Evolutionary conservation across 2,797 vertebrate species (phyloP).

Genomic region (Parambassis ranga): DNA sequence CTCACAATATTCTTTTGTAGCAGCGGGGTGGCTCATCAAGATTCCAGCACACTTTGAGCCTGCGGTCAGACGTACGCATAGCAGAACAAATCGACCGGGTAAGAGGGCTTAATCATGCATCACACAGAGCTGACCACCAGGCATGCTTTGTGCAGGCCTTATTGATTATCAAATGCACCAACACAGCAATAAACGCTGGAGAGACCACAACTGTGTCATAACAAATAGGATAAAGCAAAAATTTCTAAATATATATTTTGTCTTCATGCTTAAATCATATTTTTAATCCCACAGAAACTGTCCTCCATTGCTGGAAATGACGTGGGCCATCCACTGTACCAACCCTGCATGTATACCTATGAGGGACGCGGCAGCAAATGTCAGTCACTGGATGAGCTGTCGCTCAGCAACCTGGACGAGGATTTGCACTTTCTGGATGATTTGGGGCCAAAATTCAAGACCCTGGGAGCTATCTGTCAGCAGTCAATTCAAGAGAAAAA

Average conservation of each 20-base stretch:
- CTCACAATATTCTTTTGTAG: slow-evolving; percentile 5
- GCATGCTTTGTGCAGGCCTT: not conserved
- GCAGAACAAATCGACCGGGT: slow-evolving; percentile 55
- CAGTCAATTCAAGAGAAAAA: slow-evolving; percentile 29
- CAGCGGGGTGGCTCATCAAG: slow-evolving; percentile 33
- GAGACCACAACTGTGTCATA: not conserved
- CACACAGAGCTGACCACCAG: not conserved
- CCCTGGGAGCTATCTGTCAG: slow-evolving; percentile 56
- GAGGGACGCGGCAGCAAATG: slow-evolving; percentile 73
- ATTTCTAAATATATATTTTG: too few relatives aligned
- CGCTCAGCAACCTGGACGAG: slow-evolving; percentile 31
- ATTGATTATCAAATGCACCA: not conserved
- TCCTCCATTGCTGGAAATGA: not conserved
- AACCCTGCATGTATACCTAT: slow-evolving; percentile 53
- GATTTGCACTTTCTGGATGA: slow-evolving; percentile 70
- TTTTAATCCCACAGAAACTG: slow-evolving; percentile 73
- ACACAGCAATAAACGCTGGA: not conserved
- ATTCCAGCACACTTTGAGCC: not conserved
- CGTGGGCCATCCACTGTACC: not conserved
- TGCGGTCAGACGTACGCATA: slow-evolving; percentile 1
- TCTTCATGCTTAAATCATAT: too few relatives aligned
- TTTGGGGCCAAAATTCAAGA: slow-evolving; percentile 74
- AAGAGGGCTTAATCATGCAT: slow-evolving; percentile 19
- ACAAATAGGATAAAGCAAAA: not conserved
- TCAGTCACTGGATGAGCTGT: slow-evolving; percentile 66